phyloP scores from a whole-genome alignment of 1,140 invertebrate species.

The Cherax quadricarinatus region DNA sequence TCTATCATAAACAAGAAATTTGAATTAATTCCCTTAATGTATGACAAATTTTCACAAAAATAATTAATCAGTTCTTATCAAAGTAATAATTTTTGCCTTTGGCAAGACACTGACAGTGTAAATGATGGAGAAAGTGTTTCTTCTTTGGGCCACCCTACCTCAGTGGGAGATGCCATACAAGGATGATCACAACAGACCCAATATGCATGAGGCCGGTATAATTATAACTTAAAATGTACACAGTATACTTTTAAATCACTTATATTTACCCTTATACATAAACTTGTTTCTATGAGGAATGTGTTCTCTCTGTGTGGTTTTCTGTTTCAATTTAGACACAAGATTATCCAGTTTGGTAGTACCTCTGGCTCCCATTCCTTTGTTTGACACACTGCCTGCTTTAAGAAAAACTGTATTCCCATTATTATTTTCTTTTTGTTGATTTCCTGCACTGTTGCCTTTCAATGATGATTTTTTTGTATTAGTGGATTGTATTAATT shows the following conservation, averaged over 20 bases:
- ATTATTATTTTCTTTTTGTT: background rate
- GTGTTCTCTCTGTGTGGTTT: background rate
- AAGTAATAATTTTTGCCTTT: no score
- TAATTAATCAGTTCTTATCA: no score
- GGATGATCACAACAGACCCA: no score
- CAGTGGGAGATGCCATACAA: no score
- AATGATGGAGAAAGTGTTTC: no score
- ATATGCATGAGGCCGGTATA: no score
- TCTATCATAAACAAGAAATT: no score
- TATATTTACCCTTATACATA: background rate
- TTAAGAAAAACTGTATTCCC: no score
- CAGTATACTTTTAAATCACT: background rate
- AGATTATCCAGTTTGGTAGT: background rate
- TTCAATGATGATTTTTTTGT: background rate
- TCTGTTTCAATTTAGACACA: slow-evolving; percentile 12
- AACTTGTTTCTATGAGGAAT: background rate
- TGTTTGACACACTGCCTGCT: background rate
- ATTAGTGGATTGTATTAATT: background rate
- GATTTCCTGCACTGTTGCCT: background rate
- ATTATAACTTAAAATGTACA: background rate
- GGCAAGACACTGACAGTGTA: no score
- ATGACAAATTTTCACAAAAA: no score
- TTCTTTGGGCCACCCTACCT: no score
- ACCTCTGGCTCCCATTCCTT: background rate
- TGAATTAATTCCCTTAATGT: no score